phyloP scores from a whole-genome alignment of 1,140 invertebrate genomes.

The Oscheius sp. region DNA sequence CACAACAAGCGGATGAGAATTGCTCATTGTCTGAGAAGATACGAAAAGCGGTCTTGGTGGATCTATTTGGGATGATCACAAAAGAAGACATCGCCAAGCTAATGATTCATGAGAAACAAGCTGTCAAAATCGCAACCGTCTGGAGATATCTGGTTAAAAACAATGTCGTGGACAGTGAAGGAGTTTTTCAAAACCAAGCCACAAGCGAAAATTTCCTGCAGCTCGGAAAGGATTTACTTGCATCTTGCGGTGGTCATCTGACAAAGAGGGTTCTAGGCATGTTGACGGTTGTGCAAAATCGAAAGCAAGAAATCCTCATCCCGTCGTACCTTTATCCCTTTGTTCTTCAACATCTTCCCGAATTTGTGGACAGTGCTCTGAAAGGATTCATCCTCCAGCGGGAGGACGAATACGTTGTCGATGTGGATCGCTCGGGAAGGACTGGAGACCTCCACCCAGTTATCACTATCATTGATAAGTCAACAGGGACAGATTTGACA shows the following conservation, averaged over 20 bases:
- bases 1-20: background rate
- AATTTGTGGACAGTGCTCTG: background rate
- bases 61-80: background rate
- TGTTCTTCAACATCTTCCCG: background rate
- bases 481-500: slow-evolving; percentile 62
- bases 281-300: background rate
- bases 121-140: background rate
- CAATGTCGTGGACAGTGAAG: slow-evolving; percentile 10
- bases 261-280: background rate
- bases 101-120: background rate
- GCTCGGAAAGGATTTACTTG: background rate
- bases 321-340: background rate
- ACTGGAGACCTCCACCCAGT: slow-evolving; percentile 2
- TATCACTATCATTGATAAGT: slow-evolving; percentile 58
- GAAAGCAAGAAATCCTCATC: background rate
- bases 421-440: background rate
- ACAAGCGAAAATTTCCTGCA: background rate
- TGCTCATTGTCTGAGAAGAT: background rate
- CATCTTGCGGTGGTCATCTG: background rate
- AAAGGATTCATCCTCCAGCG: background rate
- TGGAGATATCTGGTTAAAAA: background rate
- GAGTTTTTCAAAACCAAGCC: background rate
- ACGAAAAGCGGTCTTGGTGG: background rate
- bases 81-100: background rate
- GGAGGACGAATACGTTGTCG: slow-evolving; percentile 7